A percentile compares a stretch with the other conserved stretches of the same genome.
phyloP scores from a whole-genome alignment of 2,888 invertebrate genomes.

The Keiferia lycopersicella region DNA sequence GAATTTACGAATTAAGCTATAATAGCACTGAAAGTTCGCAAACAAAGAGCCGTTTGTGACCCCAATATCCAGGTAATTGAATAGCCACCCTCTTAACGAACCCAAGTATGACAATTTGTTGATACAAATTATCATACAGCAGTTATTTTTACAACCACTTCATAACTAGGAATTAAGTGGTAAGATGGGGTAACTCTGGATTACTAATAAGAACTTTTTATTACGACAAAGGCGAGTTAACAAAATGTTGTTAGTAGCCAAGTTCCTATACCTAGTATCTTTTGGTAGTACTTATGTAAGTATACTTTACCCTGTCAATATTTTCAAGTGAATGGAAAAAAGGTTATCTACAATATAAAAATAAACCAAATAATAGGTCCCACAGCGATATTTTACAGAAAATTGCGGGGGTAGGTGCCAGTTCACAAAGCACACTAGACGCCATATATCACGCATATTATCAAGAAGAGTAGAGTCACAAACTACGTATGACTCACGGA shows the following conservation, averaged over 20 bases:
- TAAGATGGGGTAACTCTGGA: no score
- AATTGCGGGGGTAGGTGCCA: slow-evolving; percentile 49
- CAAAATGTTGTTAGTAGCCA: no score
- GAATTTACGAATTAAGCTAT: slow-evolving; percentile 17
- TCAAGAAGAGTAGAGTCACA: slow-evolving; percentile 48
- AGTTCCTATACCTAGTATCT: no score
- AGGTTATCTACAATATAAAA: slow-evolving; percentile 38
- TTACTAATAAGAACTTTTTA: no score
- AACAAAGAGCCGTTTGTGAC: slow-evolving; percentile 21
- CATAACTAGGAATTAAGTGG: no score
- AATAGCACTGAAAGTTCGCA: slow-evolving; percentile 21
- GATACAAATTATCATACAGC: background rate
- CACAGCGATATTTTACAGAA: slow-evolving; percentile 49
- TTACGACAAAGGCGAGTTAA: no score
- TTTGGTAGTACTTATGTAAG: no score
- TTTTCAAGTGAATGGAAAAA: background rate
- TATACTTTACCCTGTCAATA: no score
- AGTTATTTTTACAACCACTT: background rate
- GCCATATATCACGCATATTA: slow-evolving; percentile 63
- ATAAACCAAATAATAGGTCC: slow-evolving; percentile 43
- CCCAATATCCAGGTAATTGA: slow-evolving; percentile 9
- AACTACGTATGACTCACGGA: no score
- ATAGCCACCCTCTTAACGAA: background rate
- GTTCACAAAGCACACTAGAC: slow-evolving; percentile 56
- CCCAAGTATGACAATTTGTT: background rate